These are phyloP conservation scores for Myrmecobius fasciatus DNA, from an alignment of 2,113 vertebrate genomes.

Conservation along the genomic window DNA sequence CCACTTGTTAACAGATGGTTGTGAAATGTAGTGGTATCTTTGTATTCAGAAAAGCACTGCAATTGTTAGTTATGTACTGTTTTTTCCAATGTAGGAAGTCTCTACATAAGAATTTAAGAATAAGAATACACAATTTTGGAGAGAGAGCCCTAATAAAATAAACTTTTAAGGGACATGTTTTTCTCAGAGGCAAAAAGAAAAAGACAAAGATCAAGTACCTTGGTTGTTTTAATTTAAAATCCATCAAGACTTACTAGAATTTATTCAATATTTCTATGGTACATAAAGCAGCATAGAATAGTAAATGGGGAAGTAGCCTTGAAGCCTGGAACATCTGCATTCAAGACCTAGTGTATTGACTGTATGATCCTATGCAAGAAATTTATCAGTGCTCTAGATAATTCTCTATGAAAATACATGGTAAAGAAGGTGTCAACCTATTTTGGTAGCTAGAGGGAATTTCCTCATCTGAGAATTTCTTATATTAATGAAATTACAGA, in stretches of 20 bases:
- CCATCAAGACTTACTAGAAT: conserved; percentile 19
- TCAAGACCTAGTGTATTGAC: background rate
- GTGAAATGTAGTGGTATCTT: conserved; percentile 70
- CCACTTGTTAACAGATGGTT: conserved; percentile 70
- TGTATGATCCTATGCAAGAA: background rate
- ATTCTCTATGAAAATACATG: background rate
- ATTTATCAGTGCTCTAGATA: background rate
- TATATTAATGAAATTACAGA: background rate
- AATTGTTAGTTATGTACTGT: conserved; percentile 74
- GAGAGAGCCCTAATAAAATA: background rate
- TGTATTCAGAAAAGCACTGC: conserved; percentile 59
- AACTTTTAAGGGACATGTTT: background rate
- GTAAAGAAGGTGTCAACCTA: background rate
- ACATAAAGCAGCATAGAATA: background rate
- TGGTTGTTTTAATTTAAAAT: background rate
- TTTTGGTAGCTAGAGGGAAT: background rate
- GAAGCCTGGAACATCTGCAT: background rate
- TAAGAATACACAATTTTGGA: conserved; percentile 41
- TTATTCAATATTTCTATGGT: conserved; percentile 5
- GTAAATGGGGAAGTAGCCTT: background rate
- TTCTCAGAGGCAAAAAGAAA: background rate
- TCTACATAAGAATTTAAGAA: conserved; percentile 59
- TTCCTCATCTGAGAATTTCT: background rate
- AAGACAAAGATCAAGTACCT: conserved; percentile 11
- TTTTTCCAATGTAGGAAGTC: conserved; percentile 82